A percentile compares a stretch with the other conserved stretches of the same genome.
Conservation (phyloP, 2,797 vertebrate genomes). For the Microcaecilia unicolor region DNA sequence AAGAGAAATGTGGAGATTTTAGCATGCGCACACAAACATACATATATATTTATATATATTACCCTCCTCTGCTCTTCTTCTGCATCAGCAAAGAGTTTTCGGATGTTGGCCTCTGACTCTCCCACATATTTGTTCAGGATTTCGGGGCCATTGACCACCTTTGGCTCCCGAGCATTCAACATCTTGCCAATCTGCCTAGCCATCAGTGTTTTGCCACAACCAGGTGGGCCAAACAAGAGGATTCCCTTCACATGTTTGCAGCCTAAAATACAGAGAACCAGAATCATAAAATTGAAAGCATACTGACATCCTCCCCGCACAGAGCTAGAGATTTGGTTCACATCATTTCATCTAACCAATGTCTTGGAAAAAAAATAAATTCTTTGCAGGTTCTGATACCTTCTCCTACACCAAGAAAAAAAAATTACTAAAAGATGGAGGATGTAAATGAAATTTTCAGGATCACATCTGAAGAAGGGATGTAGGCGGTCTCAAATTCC, state of each 20-base stretch:
- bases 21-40: too few species aligned
- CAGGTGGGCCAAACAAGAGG: constrained; percentile 84
- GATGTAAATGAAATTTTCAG: too few species aligned
- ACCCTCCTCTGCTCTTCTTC: constrained; percentile 96
- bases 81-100: constrained; percentile 93
- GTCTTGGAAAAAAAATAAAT: too few species aligned
- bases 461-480: too few species aligned
- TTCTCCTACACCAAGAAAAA: too few species aligned
- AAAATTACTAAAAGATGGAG: too few species aligned
- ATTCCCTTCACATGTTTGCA: constrained; percentile 98
- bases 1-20: too few species aligned
- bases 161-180: constrained; percentile 93
- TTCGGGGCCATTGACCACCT: constrained; percentile 92
- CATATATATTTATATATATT: background rate
- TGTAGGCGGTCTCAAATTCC: too few species aligned
- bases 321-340: too few species aligned
- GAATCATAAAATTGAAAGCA: accelerated
- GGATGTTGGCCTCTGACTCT: constrained; percentile 93
- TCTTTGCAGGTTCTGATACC: too few species aligned
- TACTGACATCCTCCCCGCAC: too few species aligned
- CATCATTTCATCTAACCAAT: too few species aligned
- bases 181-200: constrained; percentile 95
- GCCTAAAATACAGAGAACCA: constrained; percentile 47
- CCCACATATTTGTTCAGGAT: constrained; percentile 97
- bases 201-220: constrained; percentile 96